Conservation (phyloP, 2,888 invertebrate genomes). For the Pseudanteris insignis region DNA sequence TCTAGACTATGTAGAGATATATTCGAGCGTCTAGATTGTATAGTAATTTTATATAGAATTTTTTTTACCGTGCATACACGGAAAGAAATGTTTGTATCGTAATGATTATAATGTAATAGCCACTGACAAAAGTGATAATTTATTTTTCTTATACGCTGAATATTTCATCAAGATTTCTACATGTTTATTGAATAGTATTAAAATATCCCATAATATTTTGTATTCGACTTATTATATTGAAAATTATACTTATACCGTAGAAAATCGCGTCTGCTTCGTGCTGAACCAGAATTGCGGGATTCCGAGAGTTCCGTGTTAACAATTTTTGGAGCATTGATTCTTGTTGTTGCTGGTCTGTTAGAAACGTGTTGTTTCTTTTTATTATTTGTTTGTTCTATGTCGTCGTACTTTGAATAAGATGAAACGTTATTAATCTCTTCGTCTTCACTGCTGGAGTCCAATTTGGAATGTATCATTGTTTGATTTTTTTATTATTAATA, state of each 20-base stretch:
- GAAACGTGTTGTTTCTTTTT: conserved; percentile 70
- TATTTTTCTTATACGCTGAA: no score
- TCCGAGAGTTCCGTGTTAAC: conserved; percentile 22
- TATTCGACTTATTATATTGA: no score
- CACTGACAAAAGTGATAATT: no score
- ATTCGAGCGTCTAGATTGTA: no score
- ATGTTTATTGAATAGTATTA: not conserved
- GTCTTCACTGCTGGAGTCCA: conserved; percentile 49
- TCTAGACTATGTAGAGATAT: no score
- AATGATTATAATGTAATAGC: no score
- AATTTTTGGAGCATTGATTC: conserved; percentile 29
- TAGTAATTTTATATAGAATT: no score
- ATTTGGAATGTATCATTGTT: conserved; percentile 45
- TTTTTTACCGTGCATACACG: no score
- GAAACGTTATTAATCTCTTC: conserved; percentile 54
- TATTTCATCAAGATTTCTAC: no score
- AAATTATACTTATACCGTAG: conserved; percentile 11
- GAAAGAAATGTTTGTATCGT: no score
- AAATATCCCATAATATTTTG: not conserved
- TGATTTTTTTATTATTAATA: no score
- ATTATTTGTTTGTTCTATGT: conserved; percentile 72
- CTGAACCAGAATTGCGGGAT: conserved; percentile 49
- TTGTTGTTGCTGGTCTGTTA: conserved; percentile 47
- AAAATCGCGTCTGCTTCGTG: conserved; percentile 34
- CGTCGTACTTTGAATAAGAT: conserved; percentile 67